Percentiles rank a stretch among this genome's conserved stretches.
phyloP scores from a whole-genome alignment of 2,113 vertebrate genomes.

The Bagarius yarrelli region DNA sequence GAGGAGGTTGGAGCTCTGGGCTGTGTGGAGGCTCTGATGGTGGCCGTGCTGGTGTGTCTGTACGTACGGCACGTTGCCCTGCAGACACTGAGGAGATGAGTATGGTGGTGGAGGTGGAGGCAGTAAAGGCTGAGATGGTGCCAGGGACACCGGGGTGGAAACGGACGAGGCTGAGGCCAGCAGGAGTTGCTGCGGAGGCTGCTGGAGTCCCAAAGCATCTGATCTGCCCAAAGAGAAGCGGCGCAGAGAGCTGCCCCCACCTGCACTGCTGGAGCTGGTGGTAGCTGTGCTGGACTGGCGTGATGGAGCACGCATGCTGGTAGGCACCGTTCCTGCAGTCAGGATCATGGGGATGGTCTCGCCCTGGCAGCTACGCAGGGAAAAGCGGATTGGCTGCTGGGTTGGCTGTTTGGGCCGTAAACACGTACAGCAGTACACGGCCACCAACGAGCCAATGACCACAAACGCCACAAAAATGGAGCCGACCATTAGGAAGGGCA shows the following conservation, averaged over 20 bases:
- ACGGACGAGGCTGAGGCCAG: constrained; percentile 58
- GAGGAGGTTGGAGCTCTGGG: constrained; percentile 77
- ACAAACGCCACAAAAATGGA: constrained; percentile 96
- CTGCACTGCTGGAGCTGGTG: constrained; percentile 86
- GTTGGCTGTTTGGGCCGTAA: constrained; percentile 89
- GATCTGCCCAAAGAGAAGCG: constrained; percentile 83
- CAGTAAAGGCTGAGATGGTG: constrained; percentile 57
- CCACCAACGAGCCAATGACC: constrained; percentile 89
- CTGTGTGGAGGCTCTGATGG: constrained; percentile 67
- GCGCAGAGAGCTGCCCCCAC: constrained; percentile 78
- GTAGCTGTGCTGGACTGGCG: constrained; percentile 91
- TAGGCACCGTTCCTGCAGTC: constrained; percentile 71
- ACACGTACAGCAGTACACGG: constrained; percentile 95
- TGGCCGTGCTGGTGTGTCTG: constrained; percentile 56
- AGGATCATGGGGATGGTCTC: constrained; percentile 98
- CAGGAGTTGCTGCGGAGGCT: constrained; percentile 46
- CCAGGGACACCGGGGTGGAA: constrained; percentile 51
- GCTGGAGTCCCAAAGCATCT: constrained; percentile 67
- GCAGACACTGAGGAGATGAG: constrained; percentile 70
- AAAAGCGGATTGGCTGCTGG: constrained; percentile 88
- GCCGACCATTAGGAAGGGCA: constrained; percentile 95
- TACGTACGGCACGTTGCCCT: constrained; percentile 61
- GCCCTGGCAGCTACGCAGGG: constrained; percentile 87
- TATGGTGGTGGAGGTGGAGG: constrained; percentile 81
- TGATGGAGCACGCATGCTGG: constrained; percentile 82